Evolutionary conservation across 1,140 invertebrate species (phyloP).

Genomic region (Lepidurus apus): DNA sequence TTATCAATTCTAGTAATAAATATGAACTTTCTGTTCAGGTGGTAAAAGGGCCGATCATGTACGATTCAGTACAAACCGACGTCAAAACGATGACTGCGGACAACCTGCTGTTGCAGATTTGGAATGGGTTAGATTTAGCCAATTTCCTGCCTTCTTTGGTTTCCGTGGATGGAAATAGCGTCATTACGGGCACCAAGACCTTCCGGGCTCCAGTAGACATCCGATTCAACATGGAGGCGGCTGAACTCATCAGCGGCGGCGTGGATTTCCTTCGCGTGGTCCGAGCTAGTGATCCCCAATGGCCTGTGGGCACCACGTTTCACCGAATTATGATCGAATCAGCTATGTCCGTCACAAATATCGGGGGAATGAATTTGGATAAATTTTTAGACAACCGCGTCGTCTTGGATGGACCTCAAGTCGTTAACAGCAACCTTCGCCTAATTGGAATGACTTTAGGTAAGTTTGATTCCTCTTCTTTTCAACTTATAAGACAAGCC

Average conservation of each 20-base stretch:
- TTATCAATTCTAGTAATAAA: neutral
- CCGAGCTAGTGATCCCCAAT: neutral
- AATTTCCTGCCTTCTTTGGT: neutral
- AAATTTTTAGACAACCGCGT: neutral
- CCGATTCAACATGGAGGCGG: neutral
- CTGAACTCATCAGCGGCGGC: neutral
- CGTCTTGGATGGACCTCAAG: neutral
- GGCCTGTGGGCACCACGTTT: neutral
- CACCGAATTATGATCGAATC: neutral
- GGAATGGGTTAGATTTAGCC: neutral
- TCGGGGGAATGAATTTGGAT: neutral
- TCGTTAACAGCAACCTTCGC: neutral
- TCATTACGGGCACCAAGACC: neutral
- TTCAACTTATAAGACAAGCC: too few species aligned
- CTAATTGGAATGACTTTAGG: neutral
- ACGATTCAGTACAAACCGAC: neutral
- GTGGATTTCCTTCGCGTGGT: slow-evolving; percentile 6
- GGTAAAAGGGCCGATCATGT: neutral
- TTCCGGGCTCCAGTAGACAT: neutral
- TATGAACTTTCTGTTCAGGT: neutral
- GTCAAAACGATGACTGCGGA: neutral
- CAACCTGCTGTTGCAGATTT: neutral
- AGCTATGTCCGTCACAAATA: neutral
- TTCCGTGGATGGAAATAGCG: neutral
- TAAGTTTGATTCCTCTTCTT: neutral